Percentiles rank a stretch among this genome's conserved stretches.
These are phyloP conservation scores for Tachina fera DNA, from an alignment of 2,888 invertebrate genomes.

Conservation along the genomic window DNA sequence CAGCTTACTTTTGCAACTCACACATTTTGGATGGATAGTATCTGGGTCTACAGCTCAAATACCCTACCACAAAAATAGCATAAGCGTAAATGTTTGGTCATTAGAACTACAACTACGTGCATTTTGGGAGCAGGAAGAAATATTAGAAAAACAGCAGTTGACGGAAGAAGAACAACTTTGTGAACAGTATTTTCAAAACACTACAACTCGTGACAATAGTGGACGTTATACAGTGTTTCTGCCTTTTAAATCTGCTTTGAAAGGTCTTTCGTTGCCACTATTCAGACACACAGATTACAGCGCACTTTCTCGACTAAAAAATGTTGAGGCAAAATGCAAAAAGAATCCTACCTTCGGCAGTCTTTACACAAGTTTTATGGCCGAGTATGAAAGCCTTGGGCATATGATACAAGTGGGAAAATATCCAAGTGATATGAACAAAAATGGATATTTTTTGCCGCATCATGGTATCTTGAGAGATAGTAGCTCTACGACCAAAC, in stretches of 20 bases:
- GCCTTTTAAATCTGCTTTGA: no score
- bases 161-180: not conserved
- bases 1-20: not conserved
- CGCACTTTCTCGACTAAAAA: not conserved
- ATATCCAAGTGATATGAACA: not conserved
- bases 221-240: not conserved
- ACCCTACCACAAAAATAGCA: not conserved
- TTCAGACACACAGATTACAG: conserved; percentile 22
- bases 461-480: conserved; percentile 40
- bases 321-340: conserved; percentile 1
- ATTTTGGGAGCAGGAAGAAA: conserved; percentile 11
- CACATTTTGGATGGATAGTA: conserved; percentile 37
- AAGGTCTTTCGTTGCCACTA: no score
- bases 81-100: not conserved
- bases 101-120: not conserved
- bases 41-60: not conserved
- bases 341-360: not conserved
- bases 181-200: conserved; percentile 35
- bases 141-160: not conserved
- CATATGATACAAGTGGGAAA: conserved; percentile 30
- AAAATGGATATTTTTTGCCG: conserved; percentile 41
- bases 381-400: not conserved
- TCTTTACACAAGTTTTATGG: not conserved
- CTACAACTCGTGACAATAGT: not conserved
- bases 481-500: conserved; percentile 38